Percentiles rank a stretch among this genome's conserved stretches.
phyloP scores from a whole-genome alignment of 2,888 invertebrate genomes.

The Thyatira batis region DNA sequence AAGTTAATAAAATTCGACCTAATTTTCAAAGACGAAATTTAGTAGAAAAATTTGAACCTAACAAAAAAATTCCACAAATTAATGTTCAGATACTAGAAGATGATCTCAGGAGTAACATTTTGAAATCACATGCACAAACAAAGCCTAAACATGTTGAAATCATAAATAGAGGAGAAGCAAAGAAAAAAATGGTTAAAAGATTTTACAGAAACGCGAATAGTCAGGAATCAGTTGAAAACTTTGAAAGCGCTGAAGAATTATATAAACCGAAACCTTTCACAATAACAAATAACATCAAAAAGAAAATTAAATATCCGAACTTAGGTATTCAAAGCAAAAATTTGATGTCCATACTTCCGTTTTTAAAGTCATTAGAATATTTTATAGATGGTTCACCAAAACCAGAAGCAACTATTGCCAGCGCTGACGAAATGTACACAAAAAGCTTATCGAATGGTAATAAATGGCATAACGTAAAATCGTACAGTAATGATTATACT shows the following conservation, averaged over 20 bases:
- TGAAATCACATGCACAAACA: slow-evolving; percentile 52
- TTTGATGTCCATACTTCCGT: slow-evolving; percentile 54
- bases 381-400: slow-evolving; percentile 38
- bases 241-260: slow-evolving; percentile 22
- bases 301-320: slow-evolving; percentile 21
- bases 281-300: slow-evolving; percentile 15
- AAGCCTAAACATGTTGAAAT: slow-evolving; percentile 55
- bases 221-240: slow-evolving; percentile 29
- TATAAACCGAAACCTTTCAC: slow-evolving; percentile 30
- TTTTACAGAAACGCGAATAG: slow-evolving; percentile 46
- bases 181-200: slow-evolving; percentile 35
- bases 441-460: slow-evolving; percentile 54
- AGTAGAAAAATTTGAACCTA: slow-evolving; percentile 41
- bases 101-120: slow-evolving; percentile 51
- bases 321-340: slow-evolving; percentile 37
- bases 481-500: slow-evolving; percentile 62
- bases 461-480: slow-evolving; percentile 71
- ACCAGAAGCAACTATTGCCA: slow-evolving; percentile 18
- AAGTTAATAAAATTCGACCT: slow-evolving; percentile 47
- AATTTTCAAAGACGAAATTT: slow-evolving; percentile 51
- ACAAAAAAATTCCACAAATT: slow-evolving; percentile 56
- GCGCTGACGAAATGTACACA: slow-evolving; percentile 44
- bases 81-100: slow-evolving; percentile 66
- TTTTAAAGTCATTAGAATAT: slow-evolving; percentile 63
- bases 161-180: slow-evolving; percentile 49